Conservation (phyloP, 2,888 invertebrate genomes). For the Mimumesa dahlbomi region DNA sequence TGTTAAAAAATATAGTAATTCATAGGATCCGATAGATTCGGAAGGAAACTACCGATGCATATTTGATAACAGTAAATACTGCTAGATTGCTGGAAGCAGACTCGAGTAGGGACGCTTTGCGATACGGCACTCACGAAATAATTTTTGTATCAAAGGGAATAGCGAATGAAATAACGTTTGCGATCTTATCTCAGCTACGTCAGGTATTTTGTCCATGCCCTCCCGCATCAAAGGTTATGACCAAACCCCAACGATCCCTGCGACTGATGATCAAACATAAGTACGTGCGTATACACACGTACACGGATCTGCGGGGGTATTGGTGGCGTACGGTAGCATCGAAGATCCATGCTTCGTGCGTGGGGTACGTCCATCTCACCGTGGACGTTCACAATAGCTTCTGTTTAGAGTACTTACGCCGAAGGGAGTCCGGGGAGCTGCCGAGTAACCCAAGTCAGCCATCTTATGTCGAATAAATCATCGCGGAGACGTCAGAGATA, state of each 20-base stretch:
- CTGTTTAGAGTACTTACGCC: conserved; percentile 78
- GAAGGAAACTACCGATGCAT: too few species aligned
- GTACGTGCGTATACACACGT: conserved; percentile 28
- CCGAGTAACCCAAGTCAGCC: conserved; percentile 74
- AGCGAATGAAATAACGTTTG: conserved; percentile 70
- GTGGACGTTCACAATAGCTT: conserved; percentile 79
- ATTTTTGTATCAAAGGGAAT: conserved; percentile 67
- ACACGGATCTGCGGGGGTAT: conserved; percentile 23
- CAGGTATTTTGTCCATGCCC: conserved; percentile 70
- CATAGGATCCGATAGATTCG: too few species aligned
- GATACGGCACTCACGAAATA: conserved; percentile 55
- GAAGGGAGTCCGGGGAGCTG: conserved; percentile 50
- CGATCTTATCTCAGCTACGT: conserved; percentile 69
- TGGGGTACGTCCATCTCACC: conserved; percentile 77
- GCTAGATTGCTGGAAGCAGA: conserved; percentile 46
- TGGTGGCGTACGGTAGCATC: conserved; percentile 47
- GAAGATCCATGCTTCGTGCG: conserved; percentile 69
- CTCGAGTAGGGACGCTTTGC: conserved; percentile 42
- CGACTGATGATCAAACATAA: conserved; percentile 63
- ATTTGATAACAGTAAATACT: conserved; percentile 48
- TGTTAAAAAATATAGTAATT: too few species aligned
- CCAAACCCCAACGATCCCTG: conserved; percentile 58
- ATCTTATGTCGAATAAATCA: conserved; percentile 80
- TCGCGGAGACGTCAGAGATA: conserved; percentile 78
- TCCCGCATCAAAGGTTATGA: conserved; percentile 68